Conservation (phyloP, 1,140 invertebrate genomes). For the Drosophila funebris region DNA sequence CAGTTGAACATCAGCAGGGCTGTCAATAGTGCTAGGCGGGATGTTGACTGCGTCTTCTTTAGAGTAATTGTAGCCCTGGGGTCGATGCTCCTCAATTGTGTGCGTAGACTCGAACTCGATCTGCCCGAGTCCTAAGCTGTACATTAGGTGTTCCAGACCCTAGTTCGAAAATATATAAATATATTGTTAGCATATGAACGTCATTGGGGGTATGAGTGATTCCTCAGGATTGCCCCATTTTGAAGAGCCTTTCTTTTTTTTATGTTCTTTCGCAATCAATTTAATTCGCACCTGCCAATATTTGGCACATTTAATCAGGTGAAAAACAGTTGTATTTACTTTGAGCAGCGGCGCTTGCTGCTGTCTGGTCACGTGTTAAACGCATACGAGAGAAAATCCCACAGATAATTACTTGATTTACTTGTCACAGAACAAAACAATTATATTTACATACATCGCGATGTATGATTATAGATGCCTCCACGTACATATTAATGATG, state of each 20-base stretch:
- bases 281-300: slow-evolving; percentile 12
- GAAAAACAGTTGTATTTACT: neutral
- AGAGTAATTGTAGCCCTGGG: slow-evolving; percentile 80
- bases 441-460: slow-evolving; percentile 57
- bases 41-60: neutral
- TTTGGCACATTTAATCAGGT: slow-evolving; percentile 7
- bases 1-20: slow-evolving; percentile 44
- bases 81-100: slow-evolving; percentile 85
- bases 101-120: slow-evolving; percentile 86
- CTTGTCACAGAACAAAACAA: slow-evolving; percentile 63
- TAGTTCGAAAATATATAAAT: slow-evolving; percentile 55
- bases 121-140: slow-evolving; percentile 86
- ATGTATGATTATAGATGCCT: slow-evolving; percentile 4
- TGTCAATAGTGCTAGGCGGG: slow-evolving; percentile 16
- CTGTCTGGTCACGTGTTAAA: slow-evolving; percentile 36
- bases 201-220: too few relatives aligned
- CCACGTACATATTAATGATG: slow-evolving; percentile 40
- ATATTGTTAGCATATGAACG: too few relatives aligned
- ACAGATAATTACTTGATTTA: slow-evolving; percentile 71
- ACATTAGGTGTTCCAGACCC: slow-evolving; percentile 87
- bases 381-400: slow-evolving; percentile 39
- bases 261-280: neutral
- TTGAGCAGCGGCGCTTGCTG: slow-evolving; percentile 11
- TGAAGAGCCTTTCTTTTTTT: neutral
- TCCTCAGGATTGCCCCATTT: neutral